These are phyloP conservation scores for Rhaphigaster nebulosa DNA, from an alignment of 2,888 invertebrate genomes.

Conservation along the genomic window DNA sequence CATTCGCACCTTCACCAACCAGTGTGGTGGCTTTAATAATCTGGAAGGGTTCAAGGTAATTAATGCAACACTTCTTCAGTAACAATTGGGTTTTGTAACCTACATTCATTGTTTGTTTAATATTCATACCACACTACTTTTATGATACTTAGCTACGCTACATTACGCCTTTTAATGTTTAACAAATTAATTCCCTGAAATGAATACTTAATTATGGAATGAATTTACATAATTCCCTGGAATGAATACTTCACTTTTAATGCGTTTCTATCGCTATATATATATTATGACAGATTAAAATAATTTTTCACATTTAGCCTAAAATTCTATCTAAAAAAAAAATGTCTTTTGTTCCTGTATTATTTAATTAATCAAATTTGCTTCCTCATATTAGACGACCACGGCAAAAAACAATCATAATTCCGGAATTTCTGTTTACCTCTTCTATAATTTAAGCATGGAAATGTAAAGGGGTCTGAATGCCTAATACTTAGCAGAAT, in stretches of 20 bases:
- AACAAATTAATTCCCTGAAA: not conserved
- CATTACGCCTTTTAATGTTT: not conserved
- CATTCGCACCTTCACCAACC: not conserved
- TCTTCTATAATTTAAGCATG: too few species aligned
- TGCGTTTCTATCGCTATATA: not conserved
- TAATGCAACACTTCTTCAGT: not conserved
- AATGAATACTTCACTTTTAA: not conserved
- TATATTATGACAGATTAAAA: too few species aligned
- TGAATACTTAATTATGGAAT: not conserved
- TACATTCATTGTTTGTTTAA: not conserved
- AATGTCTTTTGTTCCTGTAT: too few species aligned
- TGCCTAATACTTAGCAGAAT: too few species aligned
- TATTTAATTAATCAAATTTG: too few species aligned
- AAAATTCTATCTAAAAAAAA: too few species aligned
- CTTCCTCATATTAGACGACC: too few species aligned
- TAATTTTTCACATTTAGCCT: too few species aligned
- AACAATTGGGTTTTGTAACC: not conserved
- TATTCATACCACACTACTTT: not conserved
- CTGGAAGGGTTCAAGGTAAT: not conserved
- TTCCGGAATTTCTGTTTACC: too few species aligned
- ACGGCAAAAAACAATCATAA: too few species aligned
- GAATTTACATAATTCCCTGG: not conserved
- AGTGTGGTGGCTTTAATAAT: not conserved
- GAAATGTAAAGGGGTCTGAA: too few species aligned
- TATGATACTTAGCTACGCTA: not conserved